phyloP scores from a whole-genome alignment of 2,888 invertebrate genomes.

The Epinotia bilunana region DNA sequence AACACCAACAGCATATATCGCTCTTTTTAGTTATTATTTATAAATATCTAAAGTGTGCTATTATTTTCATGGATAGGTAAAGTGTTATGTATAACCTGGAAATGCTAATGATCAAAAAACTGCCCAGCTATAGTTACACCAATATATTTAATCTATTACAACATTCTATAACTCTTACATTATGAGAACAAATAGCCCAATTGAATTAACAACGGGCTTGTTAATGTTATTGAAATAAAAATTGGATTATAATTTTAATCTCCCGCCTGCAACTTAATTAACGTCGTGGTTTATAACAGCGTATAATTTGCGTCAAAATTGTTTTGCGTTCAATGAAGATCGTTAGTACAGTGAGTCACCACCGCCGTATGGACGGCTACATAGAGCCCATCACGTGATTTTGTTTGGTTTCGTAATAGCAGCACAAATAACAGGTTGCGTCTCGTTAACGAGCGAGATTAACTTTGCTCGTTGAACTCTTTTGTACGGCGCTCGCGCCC shows the following conservation, averaged over 20 bases:
- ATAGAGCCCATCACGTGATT: slow-evolving; percentile 72
- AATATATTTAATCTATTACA: slow-evolving; percentile 22
- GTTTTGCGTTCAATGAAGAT: slow-evolving; percentile 77
- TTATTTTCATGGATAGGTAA: background rate
- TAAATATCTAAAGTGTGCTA: background rate
- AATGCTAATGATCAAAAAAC: background rate
- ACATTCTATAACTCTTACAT: slow-evolving; percentile 46
- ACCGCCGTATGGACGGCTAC: slow-evolving; percentile 41
- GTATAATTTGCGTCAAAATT: slow-evolving; percentile 82
- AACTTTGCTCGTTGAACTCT: slow-evolving; percentile 77
- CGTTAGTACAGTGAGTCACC: slow-evolving; percentile 70
- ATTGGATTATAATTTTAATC: slow-evolving; percentile 80
- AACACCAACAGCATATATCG: too few relatives aligned
- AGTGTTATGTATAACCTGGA: background rate
- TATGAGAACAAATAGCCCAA: slow-evolving; percentile 68
- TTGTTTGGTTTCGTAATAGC: slow-evolving; percentile 79
- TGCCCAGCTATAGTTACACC: background rate
- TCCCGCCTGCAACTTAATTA: slow-evolving; percentile 77
- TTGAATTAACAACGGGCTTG: slow-evolving; percentile 69
- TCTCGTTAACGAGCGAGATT: slow-evolving; percentile 71
- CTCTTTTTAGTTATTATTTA: background rate
- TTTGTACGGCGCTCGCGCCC: slow-evolving; percentile 62
- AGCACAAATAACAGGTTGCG: slow-evolving; percentile 74
- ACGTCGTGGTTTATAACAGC: slow-evolving; percentile 72
- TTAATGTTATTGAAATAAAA: slow-evolving; percentile 79